Evolutionary conservation across 2,888 invertebrate species (phyloP).

Genomic region (Nemotelus pantherinus): DNA sequence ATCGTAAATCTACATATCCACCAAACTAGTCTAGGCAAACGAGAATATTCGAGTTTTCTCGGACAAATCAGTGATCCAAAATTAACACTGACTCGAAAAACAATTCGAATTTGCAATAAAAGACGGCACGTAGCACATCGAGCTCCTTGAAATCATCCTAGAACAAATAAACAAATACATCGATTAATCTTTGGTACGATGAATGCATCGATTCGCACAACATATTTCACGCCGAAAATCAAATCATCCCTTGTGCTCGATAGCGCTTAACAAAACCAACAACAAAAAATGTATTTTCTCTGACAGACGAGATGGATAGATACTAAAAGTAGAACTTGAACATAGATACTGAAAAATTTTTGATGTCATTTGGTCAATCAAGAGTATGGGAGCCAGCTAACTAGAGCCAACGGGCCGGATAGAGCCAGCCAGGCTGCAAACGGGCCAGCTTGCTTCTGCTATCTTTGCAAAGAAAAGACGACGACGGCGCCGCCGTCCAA

Average conservation of each 20-base stretch:
- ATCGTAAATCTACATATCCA: not conserved
- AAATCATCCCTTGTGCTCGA: not conserved
- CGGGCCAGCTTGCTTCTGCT: too few relatives aligned
- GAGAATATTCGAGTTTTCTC: constrained; percentile 6
- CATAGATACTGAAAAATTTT: constrained; percentile 26
- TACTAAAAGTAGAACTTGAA: constrained; percentile 41
- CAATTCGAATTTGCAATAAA: constrained; percentile 10
- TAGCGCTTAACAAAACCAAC: not conserved
- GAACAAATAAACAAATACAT: not conserved
- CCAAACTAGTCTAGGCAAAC: not conserved
- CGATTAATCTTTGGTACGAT: not conserved
- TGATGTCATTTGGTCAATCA: constrained; percentile 36
- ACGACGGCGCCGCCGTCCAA: not conserved
- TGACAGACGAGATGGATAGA: constrained; percentile 17
- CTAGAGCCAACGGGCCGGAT: constrained; percentile 2
- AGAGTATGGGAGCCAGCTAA: constrained; percentile 20
- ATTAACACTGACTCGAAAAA: constrained; percentile 16
- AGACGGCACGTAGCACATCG: not conserved
- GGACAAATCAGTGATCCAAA: constrained; percentile 3
- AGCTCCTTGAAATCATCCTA: too few relatives aligned
- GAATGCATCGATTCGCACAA: constrained; percentile 13
- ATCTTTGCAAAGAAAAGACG: too few relatives aligned
- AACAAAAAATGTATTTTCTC: not conserved
- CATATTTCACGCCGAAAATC: not conserved
- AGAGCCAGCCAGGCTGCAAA: not conserved